A percentile compares a stretch with the other conserved stretches of the same genome.
phyloP scores from a whole-genome alignment of 2,888 invertebrate species.

The Fragum sueziense region DNA sequence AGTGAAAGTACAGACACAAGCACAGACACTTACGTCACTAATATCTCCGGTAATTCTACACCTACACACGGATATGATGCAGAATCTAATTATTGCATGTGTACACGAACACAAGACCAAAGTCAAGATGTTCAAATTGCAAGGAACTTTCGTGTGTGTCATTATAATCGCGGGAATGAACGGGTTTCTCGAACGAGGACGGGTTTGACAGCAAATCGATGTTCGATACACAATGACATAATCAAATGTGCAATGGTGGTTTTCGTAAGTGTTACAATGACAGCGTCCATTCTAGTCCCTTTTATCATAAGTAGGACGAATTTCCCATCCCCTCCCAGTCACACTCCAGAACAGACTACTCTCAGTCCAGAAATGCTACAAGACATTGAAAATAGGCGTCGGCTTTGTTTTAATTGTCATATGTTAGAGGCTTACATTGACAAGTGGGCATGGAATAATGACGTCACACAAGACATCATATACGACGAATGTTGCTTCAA shows the following conservation, averaged over 20 bases:
- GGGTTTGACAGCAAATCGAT: background rate
- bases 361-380: background rate
- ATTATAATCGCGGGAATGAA: background rate
- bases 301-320: background rate
- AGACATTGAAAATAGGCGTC: background rate
- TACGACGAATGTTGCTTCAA: background rate
- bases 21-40: background rate
- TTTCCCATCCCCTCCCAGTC: background rate
- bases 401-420: background rate
- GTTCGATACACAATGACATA: background rate
- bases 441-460: background rate
- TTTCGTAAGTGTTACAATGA: background rate
- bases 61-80: too few relatives aligned
- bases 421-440: background rate
- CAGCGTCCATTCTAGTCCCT: background rate
- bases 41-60: background rate
- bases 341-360: background rate
- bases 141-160: background rate
- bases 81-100: too few relatives aligned
- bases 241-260: background rate
- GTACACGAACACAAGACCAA: too few relatives aligned
- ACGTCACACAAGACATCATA: background rate
- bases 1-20: background rate
- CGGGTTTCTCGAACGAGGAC: too few relatives aligned
- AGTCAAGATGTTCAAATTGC: too few relatives aligned